Base-by-base conservation (phyloP, 2,888 invertebrate genomes). In the Scrobipalpa costella region DNA sequence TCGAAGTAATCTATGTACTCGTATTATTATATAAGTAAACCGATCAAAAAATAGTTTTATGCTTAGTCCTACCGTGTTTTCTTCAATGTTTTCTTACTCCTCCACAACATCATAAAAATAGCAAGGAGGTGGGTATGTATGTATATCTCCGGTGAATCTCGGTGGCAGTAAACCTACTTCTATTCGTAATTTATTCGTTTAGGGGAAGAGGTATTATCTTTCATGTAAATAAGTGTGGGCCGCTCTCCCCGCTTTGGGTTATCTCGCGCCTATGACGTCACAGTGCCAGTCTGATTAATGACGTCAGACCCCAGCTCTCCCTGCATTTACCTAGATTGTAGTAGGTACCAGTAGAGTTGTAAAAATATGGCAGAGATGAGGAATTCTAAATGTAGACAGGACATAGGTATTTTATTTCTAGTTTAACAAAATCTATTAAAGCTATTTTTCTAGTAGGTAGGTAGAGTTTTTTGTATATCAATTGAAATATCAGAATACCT, bases 261-360 rank as follows among this genome's bases (percentile, higher is more conserved):
- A 76, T 78, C 78, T 76, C 75, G 70, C 74, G 69, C 71, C 65
- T 70, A 73, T 80, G 80, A 81, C 78, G 80, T 80, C 79, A 80
- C 68, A 61, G 66, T 68, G 68, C 69, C 65, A 67, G 57, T 68
- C 75, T 80, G 80, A 83, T 81, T 80, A 77, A 84, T 80, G 80
- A 76, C 75, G 75, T 75, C 76, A 81, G 74, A 74, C 75, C 73
- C 73, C 71, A 66, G 63, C 66, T 65, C 67, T 72, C 62, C 58
- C 55, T 57, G 33, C 15, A 6, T 15, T n/a, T 44, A n/a, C 15
- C 15, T 44, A 44, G 1, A n/a, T 5, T 15, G 15, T 7, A 44
- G 44, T n/a, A 44, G 44, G 44, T 15, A 6, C 44, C 15, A 36
- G 36, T 11, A 36, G 5, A 27, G 2, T 27, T 27, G 27, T 36